Conservation (phyloP, 2,888 invertebrate genomes). For the Heliconius aoede region DNA sequence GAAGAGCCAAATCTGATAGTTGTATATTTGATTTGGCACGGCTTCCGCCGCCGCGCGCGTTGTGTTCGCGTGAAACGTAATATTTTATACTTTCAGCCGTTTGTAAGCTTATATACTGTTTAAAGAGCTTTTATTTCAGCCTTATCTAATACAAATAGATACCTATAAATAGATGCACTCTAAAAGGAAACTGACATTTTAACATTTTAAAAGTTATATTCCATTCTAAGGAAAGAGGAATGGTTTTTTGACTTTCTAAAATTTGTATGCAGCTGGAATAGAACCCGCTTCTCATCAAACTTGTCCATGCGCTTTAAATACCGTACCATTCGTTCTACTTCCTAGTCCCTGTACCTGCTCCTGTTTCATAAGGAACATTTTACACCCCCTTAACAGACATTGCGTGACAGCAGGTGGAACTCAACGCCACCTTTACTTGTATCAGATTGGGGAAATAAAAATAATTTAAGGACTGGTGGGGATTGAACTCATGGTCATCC, state of each 20-base stretch:
- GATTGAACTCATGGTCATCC: no score
- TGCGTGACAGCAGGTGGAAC: not conserved
- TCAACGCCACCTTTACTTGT: not conserved
- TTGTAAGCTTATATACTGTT: conserved; percentile 1
- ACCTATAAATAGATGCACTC: not conserved
- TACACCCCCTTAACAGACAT: no score
- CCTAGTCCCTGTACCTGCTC: no score
- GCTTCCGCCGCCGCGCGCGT: conserved; percentile 22
- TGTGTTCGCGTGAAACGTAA: conserved; percentile 15
- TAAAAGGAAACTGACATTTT: not conserved
- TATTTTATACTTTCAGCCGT: conserved; percentile 24
- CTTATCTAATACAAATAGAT: not conserved
- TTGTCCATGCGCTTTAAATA: no score
- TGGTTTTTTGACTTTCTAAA: no score
- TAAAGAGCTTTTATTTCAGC: not conserved
- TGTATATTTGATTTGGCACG: conserved; percentile 42
- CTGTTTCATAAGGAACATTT: no score
- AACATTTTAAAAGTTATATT: not conserved
- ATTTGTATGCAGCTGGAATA: no score
- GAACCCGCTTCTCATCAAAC: no score
- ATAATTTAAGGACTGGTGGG: not conserved
- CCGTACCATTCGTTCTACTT: no score
- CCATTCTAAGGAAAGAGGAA: not conserved
- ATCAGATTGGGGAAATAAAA: no score
- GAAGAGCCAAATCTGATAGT: conserved; percentile 40